A percentile compares a stretch with the other conserved stretches of the same genome.
phyloP scores from a whole-genome alignment of 2,113 vertebrate species.

The Siphamia tubifer region DNA sequence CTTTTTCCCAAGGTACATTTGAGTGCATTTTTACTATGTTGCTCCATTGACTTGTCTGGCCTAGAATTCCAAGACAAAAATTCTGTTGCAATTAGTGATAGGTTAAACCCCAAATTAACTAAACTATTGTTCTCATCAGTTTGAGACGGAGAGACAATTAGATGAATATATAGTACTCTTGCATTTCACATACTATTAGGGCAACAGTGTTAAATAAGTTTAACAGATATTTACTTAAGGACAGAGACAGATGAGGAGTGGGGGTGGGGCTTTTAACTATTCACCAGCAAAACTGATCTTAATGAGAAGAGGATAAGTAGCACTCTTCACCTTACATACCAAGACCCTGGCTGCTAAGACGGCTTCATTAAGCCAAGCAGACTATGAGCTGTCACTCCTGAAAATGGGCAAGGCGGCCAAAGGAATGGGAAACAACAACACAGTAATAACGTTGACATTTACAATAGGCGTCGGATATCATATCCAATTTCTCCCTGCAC shows the following conservation, averaged over 20 bases:
- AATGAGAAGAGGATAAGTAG: slow-evolving; percentile 70
- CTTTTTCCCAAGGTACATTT: too few species aligned
- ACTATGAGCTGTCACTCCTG: slow-evolving; percentile 70
- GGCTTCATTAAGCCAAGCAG: slow-evolving; percentile 71
- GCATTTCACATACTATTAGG: slow-evolving; percentile 16
- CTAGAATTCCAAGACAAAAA: too few species aligned
- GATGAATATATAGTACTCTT: slow-evolving; percentile 9
- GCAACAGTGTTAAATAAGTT: slow-evolving; percentile 49
- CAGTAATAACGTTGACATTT: slow-evolving; percentile 79
- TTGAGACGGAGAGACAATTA: slow-evolving; percentile 40
- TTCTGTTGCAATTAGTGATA: too few species aligned
- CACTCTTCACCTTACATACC: slow-evolving; percentile 58
- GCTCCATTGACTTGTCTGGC: too few species aligned
- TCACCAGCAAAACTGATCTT: slow-evolving; percentile 44
- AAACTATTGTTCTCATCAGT: not conserved
- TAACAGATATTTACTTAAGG: slow-evolving; percentile 42
- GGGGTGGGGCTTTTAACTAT: slow-evolving; percentile 7
- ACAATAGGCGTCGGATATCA: slow-evolving; percentile 74
- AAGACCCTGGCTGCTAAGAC: slow-evolving; percentile 57
- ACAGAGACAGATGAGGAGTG: slow-evolving; percentile 27
- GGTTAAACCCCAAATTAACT: too few species aligned
- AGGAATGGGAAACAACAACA: slow-evolving; percentile 76
- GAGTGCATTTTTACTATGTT: too few species aligned
- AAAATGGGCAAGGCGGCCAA: slow-evolving; percentile 54
- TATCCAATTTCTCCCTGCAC: slow-evolving; percentile 76